Base-by-base conservation (phyloP, 2,113 vertebrate species). In the Neogale vison region DNA sequence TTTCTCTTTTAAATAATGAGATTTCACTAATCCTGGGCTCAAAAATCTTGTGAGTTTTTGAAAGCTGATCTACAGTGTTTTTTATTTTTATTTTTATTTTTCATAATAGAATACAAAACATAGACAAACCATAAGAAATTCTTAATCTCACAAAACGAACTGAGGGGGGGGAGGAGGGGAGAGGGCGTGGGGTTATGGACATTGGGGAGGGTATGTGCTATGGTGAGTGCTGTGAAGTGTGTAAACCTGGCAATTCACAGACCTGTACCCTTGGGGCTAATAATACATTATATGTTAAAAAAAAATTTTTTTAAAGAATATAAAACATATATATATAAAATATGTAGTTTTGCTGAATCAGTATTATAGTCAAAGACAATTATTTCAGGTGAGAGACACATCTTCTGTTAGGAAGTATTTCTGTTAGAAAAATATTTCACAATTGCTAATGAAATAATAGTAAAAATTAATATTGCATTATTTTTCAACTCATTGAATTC, bases 401-500 rank as follows among this genome's bases (percentile, higher is more conserved):
- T 17, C 10, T 88, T 93, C 34, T 80, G 3, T 34, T 90, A 90
- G 84, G 50, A 93, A 90, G 80, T 83, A 59, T 71, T 95, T 96
- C 52, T 59, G 23, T 21, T 59, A 74, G 24, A 63, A 79, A 92
- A 94, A 80, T 74, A 67, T 72, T 95, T 95, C 52, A 84, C 24
- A 82, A 82, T 23, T 23, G 52, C 3, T 61, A 69, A 69, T 36
- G 8, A 69, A 20, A 36, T 36, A n/a, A 36, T 47, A 79, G 67
- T 63, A 85, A 85, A 86, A 95, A 59, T 71, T 80, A 31, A 81
- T 74, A 93, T 69, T 47, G 20, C 12, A 67, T 88, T 93, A 6
- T 39, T 96, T 92, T 76, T 81, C 84, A 95, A 77, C n/a, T 81
- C 36, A 89, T 34, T 86, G 29, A 96, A 93, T 83, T 93, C 11